Evolutionary conservation across 2,797 vertebrate genomes (phyloP).

Genomic region (Hylomyscus alleni): DNA sequence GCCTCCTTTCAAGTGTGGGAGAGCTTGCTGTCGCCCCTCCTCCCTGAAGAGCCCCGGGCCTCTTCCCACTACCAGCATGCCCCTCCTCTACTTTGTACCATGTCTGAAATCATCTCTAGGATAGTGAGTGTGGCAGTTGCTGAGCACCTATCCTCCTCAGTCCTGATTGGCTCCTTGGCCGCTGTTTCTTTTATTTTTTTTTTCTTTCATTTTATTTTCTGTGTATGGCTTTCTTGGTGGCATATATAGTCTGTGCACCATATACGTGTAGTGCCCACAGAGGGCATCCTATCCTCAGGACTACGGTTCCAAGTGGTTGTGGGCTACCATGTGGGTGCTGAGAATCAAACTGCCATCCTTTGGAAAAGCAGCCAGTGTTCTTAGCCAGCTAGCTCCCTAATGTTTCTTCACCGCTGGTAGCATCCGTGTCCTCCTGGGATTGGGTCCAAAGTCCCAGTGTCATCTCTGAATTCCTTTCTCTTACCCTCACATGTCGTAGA

Average conservation of each 20-base stretch:
- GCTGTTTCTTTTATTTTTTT: not conserved
- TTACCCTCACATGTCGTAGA: fast-evolving
- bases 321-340: not conserved
- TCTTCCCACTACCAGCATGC: not conserved
- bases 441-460: not conserved
- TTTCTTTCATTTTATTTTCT: not conserved
- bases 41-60: not conserved
- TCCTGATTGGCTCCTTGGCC: not conserved
- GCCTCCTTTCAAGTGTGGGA: not conserved
- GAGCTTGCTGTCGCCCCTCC: too few species aligned
- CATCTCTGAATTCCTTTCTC: too few species aligned
- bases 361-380: not conserved
- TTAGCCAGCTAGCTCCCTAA: too few species aligned
- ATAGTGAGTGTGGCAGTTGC: not conserved
- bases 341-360: not conserved
- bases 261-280: not conserved
- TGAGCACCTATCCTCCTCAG: not conserved
- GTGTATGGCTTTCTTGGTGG: not conserved
- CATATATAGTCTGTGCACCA: not conserved
- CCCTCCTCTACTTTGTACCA: too few species aligned
- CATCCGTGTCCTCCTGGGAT: not conserved
- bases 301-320: not conserved
- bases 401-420: not conserved
- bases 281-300: not conserved
- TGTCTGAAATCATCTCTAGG: not conserved